Evolutionary conservation across 2,888 invertebrate species (phyloP).

Genomic region (Lepidochrysops patricia): DNA sequence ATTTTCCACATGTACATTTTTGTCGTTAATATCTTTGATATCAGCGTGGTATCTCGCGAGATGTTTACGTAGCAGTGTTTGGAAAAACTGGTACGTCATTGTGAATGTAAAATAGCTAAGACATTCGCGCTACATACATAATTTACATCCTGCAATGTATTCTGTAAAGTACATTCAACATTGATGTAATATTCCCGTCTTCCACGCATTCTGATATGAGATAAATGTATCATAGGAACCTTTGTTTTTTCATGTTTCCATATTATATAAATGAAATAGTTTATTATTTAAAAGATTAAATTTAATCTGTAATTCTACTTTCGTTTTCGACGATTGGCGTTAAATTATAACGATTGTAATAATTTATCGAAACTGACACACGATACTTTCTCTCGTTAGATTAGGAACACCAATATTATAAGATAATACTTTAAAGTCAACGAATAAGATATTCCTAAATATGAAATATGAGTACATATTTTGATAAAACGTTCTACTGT

Average conservation of each 20-base stretch:
- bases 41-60: neutral
- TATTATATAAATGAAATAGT: neutral
- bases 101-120: neutral
- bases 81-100: neutral
- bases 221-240: neutral
- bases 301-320: neutral
- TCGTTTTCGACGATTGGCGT: neutral
- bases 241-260: neutral
- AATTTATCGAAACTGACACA: neutral
- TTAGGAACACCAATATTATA: slow-evolving; percentile 23
- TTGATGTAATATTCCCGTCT: slow-evolving; percentile 4
- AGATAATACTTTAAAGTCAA: slow-evolving; percentile 31
- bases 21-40: neutral
- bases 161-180: neutral
- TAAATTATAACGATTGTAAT: neutral
- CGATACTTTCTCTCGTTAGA: slow-evolving; percentile 1
- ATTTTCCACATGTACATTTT: slow-evolving; percentile 4
- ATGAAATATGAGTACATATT: slow-evolving; percentile 35
- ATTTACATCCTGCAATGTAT: neutral
- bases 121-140: neutral
- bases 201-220: slow-evolving; percentile 6
- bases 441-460: slow-evolving; percentile 34
- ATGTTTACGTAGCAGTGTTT: no score
- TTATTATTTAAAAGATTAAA: neutral
- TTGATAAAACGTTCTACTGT: slow-evolving; percentile 48